Evolutionary conservation across 2,113 vertebrate genomes (phyloP), one percentile per base, ranked within the genome.

Genomic region (Semnornis frantzii): DNA sequence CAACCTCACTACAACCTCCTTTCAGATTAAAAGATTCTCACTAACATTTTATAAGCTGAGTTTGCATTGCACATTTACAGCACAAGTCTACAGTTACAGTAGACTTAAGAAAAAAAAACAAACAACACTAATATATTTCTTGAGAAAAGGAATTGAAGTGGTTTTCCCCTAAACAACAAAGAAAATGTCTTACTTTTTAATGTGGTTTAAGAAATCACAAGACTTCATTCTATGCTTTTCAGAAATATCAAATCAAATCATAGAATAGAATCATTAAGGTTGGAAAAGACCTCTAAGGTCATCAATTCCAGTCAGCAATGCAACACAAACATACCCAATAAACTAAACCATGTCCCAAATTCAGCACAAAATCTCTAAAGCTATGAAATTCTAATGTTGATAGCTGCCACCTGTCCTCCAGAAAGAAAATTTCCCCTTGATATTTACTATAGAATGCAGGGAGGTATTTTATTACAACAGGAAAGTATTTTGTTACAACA

Each of bases 71-170:
- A 8, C 52, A 65, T 34, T 70, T 21, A 16, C 3, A 9, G 7
- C 27, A 69, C 37, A 37, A 37, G 9, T 37, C 37, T 5, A 8
- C 52, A 65, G n/a, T 70, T 21, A 16, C 3, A 9, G 7, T 28
- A 69, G 54, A 70, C 16, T 68, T 62, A 2, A 64, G 19, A 64
- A 64, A 3, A 78, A 75, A 15, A 15, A 65, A 57, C 37, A 37
- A 37, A 37, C 37, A 39, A 55, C 3, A 37, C 33, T 52, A 27
- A 13, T 48, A 3, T 16, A 2, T 46, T 81, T 71, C 13, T 79
- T 48, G 10, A 68, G 28, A 60, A 85, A 81, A 1, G 0, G 1
- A 6, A 8, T 21, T 72, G 28, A 33, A 19, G 12, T n/a, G 28
- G 0, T 15, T 64, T 59, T 79, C 9, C 12, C 11, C 9, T 25